phyloP scores from a whole-genome alignment of 1,140 invertebrate genomes.

The Frieseomelitta varia region DNA sequence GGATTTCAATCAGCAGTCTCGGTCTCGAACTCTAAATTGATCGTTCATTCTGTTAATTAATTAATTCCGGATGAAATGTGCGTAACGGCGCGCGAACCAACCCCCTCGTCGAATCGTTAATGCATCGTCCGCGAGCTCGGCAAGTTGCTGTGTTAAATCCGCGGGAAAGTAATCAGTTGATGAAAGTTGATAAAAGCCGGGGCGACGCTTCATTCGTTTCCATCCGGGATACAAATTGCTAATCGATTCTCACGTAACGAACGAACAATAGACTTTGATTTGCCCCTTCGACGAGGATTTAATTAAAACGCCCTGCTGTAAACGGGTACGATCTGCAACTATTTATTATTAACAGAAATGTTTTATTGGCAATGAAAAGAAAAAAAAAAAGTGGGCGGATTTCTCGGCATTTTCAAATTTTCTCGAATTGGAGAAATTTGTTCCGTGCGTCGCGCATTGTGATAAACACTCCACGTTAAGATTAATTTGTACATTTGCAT shows the following conservation, averaged over 20 bases:
- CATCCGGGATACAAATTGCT: background rate
- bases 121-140: background rate
- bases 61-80: background rate
- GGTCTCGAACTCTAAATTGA: background rate
- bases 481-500: too few species aligned
- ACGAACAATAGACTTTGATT: background rate
- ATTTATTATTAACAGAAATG: too few species aligned
- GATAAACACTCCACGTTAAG: too few species aligned
- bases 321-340: background rate
- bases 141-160: background rate
- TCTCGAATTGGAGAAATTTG: too few species aligned
- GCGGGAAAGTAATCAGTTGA: background rate
- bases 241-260: constrained; percentile 11
- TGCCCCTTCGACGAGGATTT: background rate
- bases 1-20: too few species aligned
- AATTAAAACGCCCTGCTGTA: constrained; percentile 5
- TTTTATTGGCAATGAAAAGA: too few species aligned
- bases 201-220: background rate
- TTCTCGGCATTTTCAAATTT: too few species aligned
- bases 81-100: background rate
- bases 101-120: background rate
- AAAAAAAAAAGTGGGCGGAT: too few species aligned
- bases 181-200: background rate
- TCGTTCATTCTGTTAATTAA: background rate
- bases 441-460: too few species aligned